Evolutionary conservation across 37 sponge, comb jelly and placozoan genomes (phyloP).

Genomic region (Halisarca cf. caerulea): DNA sequence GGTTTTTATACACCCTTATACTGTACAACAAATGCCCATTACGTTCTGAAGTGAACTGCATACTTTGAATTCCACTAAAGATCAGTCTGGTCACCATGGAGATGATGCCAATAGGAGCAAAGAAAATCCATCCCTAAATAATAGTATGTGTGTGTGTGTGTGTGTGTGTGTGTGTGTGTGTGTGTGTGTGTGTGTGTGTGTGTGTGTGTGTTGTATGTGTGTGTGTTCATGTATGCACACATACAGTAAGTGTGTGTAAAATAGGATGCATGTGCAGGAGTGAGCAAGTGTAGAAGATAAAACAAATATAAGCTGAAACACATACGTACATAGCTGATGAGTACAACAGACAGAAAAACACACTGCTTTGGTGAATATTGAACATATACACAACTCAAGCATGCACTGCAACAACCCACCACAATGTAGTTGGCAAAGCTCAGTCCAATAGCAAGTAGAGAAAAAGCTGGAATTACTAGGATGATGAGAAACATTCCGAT

Average conservation of each 20-base stretch:
- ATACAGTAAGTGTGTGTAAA: too few relatives aligned
- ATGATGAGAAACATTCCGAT: conserved; percentile 28
- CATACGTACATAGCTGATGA: too few relatives aligned
- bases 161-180: neutral
- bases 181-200: neutral
- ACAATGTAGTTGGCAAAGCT: neutral
- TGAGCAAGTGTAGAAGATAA: too few relatives aligned
- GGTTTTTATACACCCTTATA: neutral
- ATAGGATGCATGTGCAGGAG: too few relatives aligned
- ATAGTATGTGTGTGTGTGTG: neutral
- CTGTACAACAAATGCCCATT: too few relatives aligned
- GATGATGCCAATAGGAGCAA: conserved; percentile 20
- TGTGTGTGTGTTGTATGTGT: neutral
- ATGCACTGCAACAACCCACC: too few relatives aligned
- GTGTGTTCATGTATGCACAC: too few relatives aligned
- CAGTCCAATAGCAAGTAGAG: conserved; percentile 40
- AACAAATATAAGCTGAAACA: too few relatives aligned
- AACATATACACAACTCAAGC: too few relatives aligned
- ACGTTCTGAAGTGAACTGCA: too few relatives aligned
- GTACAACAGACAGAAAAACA: too few relatives aligned
- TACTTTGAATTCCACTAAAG: neutral
- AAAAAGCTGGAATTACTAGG: conserved; percentile 37
- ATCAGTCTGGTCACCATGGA: neutral
- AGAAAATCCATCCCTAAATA: conserved; percentile 14
- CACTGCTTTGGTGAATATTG: too few relatives aligned